Evolutionary conservation across 2,888 invertebrate species (phyloP).

Genomic region (Parthenolecanium corni): DNA sequence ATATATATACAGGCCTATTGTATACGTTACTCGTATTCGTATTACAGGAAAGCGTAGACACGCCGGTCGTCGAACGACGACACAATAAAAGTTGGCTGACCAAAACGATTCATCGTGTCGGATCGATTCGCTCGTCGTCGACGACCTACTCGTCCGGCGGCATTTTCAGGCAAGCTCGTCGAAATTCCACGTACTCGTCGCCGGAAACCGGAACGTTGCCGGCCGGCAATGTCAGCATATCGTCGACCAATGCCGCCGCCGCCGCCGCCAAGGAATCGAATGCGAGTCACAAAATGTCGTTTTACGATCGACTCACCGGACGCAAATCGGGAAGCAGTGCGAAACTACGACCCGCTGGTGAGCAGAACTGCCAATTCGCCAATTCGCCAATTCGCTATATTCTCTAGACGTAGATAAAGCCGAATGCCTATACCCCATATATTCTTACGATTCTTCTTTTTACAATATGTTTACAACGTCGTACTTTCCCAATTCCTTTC

Average conservation of each 20-base stretch:
- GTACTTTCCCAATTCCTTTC: too few species aligned
- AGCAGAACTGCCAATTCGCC: too few species aligned
- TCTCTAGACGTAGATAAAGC: too few species aligned
- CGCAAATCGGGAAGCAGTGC: conserved; percentile 63
- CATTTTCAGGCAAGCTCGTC: conserved; percentile 62
- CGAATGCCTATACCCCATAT: too few species aligned
- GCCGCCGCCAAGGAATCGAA: not conserved
- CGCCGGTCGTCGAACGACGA: conserved; percentile 69
- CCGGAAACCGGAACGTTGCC: conserved; percentile 31
- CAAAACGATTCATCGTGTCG: conserved; percentile 73
- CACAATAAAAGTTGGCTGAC: conserved; percentile 68
- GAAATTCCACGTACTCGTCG: conserved; percentile 60
- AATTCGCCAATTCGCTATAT: too few species aligned
- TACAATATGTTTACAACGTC: too few species aligned
- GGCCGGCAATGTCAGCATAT: conserved; percentile 7
- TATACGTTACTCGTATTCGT: too few species aligned
- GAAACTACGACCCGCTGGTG: conserved; percentile 40
- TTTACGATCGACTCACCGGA: conserved; percentile 72
- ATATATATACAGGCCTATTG: too few species aligned
- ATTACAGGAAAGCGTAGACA: conserved; percentile 73
- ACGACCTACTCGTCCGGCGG: conserved; percentile 73
- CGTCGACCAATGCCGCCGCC: not conserved
- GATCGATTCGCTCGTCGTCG: conserved; percentile 71
- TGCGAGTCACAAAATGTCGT: conserved; percentile 54
- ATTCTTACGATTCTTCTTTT: too few species aligned